These are phyloP conservation scores for Stomatorhinus ivindoensis DNA, from an alignment of 2,113 vertebrate species.

Conservation along the genomic window DNA sequence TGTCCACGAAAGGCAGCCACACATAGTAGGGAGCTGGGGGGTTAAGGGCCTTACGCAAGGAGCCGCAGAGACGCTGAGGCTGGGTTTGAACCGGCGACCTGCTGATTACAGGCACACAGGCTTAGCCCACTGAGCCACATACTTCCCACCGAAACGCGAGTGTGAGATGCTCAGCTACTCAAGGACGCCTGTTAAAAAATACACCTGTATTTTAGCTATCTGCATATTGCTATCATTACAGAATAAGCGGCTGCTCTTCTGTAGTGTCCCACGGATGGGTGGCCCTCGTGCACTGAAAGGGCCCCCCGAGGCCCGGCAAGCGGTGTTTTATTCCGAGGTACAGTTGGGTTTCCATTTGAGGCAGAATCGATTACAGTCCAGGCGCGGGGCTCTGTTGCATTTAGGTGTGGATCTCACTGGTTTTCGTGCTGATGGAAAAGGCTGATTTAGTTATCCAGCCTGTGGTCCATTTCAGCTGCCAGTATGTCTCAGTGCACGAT, in stretches of 20 bases:
- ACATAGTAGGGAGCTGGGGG: too few species aligned
- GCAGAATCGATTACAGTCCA: background rate
- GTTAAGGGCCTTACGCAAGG: too few species aligned
- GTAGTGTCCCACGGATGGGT: background rate
- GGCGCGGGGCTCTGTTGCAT: background rate
- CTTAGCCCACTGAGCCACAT: too few species aligned
- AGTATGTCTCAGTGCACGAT: background rate
- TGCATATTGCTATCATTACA: background rate
- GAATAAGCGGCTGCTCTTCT: background rate
- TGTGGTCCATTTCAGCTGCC: background rate
- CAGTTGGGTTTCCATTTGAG: background rate
- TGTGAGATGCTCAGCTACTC: background rate
- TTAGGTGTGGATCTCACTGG: background rate
- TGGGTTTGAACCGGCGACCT: too few species aligned
- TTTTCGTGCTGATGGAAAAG: background rate
- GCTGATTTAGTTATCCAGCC: background rate
- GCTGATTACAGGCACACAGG: too few species aligned
- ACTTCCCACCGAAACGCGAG: background rate
- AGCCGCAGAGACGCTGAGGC: too few species aligned
- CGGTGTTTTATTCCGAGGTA: background rate
- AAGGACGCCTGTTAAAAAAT: background rate
- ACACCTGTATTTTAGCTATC: background rate
- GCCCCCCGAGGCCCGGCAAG: background rate
- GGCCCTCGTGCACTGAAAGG: too few species aligned
- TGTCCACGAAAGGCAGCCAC: too few species aligned